A percentile compares a stretch with the other conserved stretches of the same genome.
Evolutionary conservation across 92 coral and sea anemone species (phyloP).

Genomic region (Epizoanthus illoricatus): DNA sequence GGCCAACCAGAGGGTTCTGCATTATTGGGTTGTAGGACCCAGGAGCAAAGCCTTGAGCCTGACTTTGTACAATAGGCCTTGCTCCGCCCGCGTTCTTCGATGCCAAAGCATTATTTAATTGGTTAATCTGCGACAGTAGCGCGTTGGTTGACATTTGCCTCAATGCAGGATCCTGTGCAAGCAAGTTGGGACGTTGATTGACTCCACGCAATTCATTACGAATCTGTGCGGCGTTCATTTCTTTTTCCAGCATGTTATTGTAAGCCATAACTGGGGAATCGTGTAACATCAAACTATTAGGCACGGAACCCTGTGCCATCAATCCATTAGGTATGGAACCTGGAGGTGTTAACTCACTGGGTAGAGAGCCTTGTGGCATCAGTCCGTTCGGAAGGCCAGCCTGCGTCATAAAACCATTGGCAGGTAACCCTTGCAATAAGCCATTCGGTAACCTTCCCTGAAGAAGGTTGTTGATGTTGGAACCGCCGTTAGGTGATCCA

Average conservation of each 20-base stretch:
- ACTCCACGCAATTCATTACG: conserved; percentile 20
- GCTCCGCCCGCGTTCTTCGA: conserved; percentile 6
- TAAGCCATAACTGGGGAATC: conserved; percentile 13
- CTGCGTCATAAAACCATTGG: background rate
- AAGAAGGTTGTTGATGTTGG: background rate
- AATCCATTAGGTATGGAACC: background rate
- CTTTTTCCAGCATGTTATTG: conserved; percentile 16
- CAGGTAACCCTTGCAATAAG: background rate
- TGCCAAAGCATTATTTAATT: conserved; percentile 14
- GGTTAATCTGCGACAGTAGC: conserved; percentile 21
- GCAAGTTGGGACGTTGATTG: background rate
- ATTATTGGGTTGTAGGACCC: conserved; percentile 48
- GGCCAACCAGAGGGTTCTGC: conserved; percentile 76
- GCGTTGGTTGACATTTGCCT: conserved; percentile 7
- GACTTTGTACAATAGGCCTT: conserved; percentile 17
- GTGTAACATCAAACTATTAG: conserved; percentile 9
- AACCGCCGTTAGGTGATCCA: background rate
- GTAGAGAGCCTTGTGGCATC: background rate
- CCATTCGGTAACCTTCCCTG: conserved; percentile 5
- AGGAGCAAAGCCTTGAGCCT: conserved; percentile 23
- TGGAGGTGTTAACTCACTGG: background rate
- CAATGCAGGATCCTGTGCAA: background rate
- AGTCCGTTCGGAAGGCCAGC: conserved; percentile 1
- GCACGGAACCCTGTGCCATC: background rate
- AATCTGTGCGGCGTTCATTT: conserved; percentile 27